Conservation (phyloP, 2,888 invertebrate species). For the Lasius platythorax region DNA sequence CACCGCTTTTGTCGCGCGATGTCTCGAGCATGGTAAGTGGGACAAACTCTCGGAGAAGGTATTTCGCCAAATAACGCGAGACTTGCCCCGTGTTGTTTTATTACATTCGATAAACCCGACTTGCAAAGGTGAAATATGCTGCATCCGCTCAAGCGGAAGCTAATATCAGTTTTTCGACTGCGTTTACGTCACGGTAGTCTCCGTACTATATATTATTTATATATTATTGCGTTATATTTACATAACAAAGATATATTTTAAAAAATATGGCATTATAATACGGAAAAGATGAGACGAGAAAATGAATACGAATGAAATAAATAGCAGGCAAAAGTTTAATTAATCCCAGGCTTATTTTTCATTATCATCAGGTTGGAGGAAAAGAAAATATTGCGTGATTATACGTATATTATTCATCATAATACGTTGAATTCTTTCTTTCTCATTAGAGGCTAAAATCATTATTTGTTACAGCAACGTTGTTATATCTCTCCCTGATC, state of each 20-base stretch:
- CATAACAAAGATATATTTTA: neutral
- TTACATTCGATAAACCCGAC: slow-evolving; percentile 49
- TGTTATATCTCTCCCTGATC: neutral
- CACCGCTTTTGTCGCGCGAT: slow-evolving; percentile 22
- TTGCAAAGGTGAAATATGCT: neutral
- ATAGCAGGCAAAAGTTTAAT: neutral
- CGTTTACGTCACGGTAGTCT: neutral
- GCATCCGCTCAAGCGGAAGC: neutral
- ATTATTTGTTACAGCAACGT: neutral
- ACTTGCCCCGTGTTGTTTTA: slow-evolving; percentile 33
- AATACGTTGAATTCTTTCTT: neutral
- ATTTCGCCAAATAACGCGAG: slow-evolving; percentile 51
- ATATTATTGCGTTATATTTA: neutral
- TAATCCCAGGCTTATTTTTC: neutral
- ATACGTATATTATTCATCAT: neutral
- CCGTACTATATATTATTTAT: neutral
- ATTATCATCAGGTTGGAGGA: neutral
- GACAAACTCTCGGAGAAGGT: slow-evolving; percentile 44
- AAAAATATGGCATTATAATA: neutral
- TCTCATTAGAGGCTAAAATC: neutral
- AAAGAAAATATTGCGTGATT: neutral
- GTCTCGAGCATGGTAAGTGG: slow-evolving; percentile 48
- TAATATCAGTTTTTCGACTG: slow-evolving; percentile 5
- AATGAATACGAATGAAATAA: neutral
- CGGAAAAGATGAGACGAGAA: neutral